Conservation (phyloP, 2,888 invertebrate species). For the Leucophenga maculata region DNA sequence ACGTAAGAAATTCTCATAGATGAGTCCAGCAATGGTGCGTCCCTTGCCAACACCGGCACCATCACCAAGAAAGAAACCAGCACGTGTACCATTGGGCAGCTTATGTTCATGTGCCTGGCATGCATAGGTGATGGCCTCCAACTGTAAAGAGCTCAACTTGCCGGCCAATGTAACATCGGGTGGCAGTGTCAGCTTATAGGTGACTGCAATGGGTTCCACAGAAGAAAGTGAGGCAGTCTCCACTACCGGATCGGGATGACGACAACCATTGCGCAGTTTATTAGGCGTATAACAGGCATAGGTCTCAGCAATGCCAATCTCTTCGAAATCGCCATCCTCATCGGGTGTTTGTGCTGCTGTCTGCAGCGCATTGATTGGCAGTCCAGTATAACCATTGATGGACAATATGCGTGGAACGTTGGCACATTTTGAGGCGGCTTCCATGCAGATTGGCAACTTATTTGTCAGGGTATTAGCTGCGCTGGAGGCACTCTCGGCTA, state of each 20-base stretch:
- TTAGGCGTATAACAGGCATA: constrained; percentile 98
- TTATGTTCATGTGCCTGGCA: constrained; percentile 95
- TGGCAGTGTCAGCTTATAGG: constrained; percentile 87
- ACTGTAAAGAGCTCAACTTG: constrained; percentile 92
- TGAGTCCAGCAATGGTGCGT: constrained; percentile 97
- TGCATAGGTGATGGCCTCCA: constrained; percentile 97
- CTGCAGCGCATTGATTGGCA: constrained; percentile 27
- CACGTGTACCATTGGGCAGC: constrained; percentile 89
- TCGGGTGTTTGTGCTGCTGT: constrained; percentile 73
- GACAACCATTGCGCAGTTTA: constrained; percentile 91
- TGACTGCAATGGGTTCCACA: constrained; percentile 93
- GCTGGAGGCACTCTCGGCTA: constrained; percentile 73
- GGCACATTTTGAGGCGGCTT: neutral
- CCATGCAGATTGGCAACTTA: neutral
- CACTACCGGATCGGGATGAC: constrained; percentile 98
- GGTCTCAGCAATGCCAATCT: constrained; percentile 97
- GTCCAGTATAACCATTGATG: constrained; percentile 17
- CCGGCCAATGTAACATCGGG: constrained; percentile 86
- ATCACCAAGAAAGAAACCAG: constrained; percentile 97
- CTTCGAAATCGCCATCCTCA: constrained; percentile 92
- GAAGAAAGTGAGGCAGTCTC: constrained; percentile 98
- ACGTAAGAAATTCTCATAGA: constrained; percentile 95
- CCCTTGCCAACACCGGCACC: constrained; percentile 99
- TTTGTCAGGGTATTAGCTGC: neutral
- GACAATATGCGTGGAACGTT: constrained; percentile 19